A percentile compares a stretch with the other conserved stretches of the same genome.
phyloP scores from a whole-genome alignment of 2,888 invertebrate species.

The Melanophora roralis region DNA sequence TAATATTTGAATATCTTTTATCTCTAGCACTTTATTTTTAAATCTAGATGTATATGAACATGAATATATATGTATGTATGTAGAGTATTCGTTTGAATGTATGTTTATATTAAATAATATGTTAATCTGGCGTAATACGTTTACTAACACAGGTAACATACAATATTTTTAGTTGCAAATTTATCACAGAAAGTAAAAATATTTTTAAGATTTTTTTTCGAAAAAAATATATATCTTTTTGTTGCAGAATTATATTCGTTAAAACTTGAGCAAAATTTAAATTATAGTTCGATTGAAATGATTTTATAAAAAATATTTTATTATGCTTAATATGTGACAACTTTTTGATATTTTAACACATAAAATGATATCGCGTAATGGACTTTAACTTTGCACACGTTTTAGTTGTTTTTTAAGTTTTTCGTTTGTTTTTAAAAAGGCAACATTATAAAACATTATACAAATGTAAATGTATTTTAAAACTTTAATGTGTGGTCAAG shows the following conservation, averaged over 20 bases:
- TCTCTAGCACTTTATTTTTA: constrained; percentile 5
- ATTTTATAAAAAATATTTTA: background rate
- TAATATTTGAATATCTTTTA: constrained; percentile 16
- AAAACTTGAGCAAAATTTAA: constrained; percentile 9
- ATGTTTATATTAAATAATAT: background rate
- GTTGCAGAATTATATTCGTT: background rate
- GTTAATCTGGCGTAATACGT: background rate
- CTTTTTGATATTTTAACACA: constrained; percentile 4
- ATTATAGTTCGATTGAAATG: background rate
- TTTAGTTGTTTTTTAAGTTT: constrained; percentile 55
- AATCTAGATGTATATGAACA: too few species aligned
- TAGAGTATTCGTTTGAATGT: background rate
- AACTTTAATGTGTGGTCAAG: background rate
- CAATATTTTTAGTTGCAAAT: constrained; percentile 8
- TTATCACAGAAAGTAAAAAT: constrained; percentile 28
- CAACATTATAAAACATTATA: constrained; percentile 18
- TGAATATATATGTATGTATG: too few species aligned
- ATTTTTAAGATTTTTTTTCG: background rate
- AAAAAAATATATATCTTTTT: background rate
- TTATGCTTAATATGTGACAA: background rate
- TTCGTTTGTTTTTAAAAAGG: constrained; percentile 29
- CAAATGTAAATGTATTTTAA: constrained; percentile 2
- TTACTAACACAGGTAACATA: background rate
- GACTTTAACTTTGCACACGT: constrained; percentile 58
- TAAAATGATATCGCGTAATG: constrained; percentile 31